phyloP scores from a whole-genome alignment of 2,113 vertebrate genomes.

The Ahaetulla prasina region DNA sequence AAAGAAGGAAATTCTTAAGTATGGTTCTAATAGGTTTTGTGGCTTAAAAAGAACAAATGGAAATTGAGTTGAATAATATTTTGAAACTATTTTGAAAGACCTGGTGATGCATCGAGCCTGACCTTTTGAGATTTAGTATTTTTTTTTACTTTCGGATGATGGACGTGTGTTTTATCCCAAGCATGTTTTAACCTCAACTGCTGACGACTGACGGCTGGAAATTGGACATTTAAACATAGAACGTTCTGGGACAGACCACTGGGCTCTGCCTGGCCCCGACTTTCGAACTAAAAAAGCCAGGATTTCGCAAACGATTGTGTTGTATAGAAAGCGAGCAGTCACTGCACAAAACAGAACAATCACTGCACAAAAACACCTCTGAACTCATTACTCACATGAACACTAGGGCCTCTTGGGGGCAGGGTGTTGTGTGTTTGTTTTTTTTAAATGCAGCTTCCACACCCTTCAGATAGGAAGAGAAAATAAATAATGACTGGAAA shows the following conservation, averaged over 20 bases:
- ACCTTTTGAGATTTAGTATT: not conserved
- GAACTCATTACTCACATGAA: accelerated
- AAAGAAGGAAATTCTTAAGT: not conserved
- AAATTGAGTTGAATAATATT: not conserved
- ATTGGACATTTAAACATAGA: not conserved
- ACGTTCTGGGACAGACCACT: not conserved
- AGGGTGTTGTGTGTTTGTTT: not conserved
- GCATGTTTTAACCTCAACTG: not conserved
- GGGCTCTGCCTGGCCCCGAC: not conserved
- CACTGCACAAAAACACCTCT: not conserved
- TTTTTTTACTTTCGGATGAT: not conserved
- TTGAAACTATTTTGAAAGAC: not conserved
- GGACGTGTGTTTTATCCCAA: not conserved
- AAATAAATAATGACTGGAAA: not conserved
- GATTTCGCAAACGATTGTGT: accelerated
- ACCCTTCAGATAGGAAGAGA: constrained; percentile 10
- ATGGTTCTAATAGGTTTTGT: not conserved
- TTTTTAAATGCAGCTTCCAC: not conserved
- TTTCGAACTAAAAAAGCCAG: not conserved
- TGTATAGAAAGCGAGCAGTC: accelerated
- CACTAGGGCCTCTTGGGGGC: not conserved
- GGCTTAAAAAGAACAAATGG: not conserved
- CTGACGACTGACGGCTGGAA: not conserved
- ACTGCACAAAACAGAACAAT: not conserved
- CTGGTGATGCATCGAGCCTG: not conserved